Percentiles rank a stretch among this genome's conserved stretches.
These are phyloP conservation scores for Phoxinus dragarum DNA, from an alignment of 2,797 vertebrate genomes.

Conservation along the genomic window DNA sequence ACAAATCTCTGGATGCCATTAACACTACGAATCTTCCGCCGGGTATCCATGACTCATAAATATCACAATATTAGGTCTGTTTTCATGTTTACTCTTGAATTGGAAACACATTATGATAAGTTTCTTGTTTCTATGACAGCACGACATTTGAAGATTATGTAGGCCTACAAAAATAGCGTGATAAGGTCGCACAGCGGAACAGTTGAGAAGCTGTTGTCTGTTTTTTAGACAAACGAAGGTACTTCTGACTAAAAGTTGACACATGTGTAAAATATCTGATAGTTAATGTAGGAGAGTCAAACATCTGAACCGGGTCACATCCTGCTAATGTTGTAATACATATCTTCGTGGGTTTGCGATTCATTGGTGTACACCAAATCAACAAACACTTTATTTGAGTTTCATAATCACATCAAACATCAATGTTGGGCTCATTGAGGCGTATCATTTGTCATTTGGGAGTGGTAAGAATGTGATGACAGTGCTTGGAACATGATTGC, in stretches of 20 bases:
- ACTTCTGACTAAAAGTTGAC: background rate
- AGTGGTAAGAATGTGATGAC: constrained; percentile 21
- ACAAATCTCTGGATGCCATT: constrained; percentile 46
- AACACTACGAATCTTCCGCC: background rate
- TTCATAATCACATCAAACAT: background rate
- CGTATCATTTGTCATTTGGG: constrained; percentile 29
- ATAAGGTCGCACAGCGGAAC: background rate
- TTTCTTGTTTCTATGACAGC: background rate
- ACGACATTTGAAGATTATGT: background rate
- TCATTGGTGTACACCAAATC: background rate
- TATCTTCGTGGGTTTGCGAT: background rate
- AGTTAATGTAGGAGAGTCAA: background rate
- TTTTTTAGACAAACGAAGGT: background rate
- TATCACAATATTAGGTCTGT: background rate
- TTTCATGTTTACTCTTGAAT: background rate
- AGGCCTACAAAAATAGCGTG: no score
- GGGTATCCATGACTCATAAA: constrained; percentile 17
- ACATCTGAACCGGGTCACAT: constrained; percentile 10
- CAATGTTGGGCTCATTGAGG: background rate
- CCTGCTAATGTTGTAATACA: constrained; percentile 30
- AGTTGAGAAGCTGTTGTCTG: background rate
- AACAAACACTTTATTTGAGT: background rate
- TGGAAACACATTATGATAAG: background rate
- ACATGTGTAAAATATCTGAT: background rate
- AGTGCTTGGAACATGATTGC: background rate